Conservation (phyloP, 2,113 vertebrate genomes). For the Nyctereutes procyonoides region DNA sequence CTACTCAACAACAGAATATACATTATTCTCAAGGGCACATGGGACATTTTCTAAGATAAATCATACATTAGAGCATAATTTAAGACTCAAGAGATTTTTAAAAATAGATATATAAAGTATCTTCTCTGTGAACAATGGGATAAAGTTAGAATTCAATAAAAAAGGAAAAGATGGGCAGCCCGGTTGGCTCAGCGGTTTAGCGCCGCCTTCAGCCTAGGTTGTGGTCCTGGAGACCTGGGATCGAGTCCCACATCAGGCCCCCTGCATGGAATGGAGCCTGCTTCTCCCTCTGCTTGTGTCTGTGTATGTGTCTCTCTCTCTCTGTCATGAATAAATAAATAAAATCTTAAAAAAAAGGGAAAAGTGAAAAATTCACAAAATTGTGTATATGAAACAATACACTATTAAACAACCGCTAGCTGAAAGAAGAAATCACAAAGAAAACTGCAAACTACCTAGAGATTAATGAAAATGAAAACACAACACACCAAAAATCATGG, state of each 20-base stretch:
- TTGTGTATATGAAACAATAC: neutral
- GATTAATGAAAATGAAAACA: neutral
- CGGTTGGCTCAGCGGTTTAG: no score
- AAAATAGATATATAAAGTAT: neutral
- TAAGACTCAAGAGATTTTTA: neutral
- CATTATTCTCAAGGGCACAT: neutral
- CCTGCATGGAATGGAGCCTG: no score
- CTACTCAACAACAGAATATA: neutral
- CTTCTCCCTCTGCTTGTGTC: no score
- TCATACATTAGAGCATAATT: neutral
- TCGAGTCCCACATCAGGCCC: no score
- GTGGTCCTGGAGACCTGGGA: no score
- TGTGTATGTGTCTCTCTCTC: no score
- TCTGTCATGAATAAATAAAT: no score
- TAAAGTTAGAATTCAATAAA: neutral
- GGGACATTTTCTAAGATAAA: neutral
- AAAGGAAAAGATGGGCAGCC: neutral
- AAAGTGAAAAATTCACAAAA: neutral
- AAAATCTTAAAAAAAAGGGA: neutral
- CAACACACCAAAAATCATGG: neutral
- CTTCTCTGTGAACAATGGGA: neutral
- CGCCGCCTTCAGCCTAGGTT: no score
- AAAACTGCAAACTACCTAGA: neutral
- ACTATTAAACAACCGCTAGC: neutral
- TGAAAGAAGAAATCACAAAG: neutral